Evolutionary conservation across 2,113 vertebrate genomes (phyloP).

Genomic region (human (Homo sapiens)): GRCh38 chr1:84719501-84720000

Average conservation of each 20-base stretch:
- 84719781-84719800: neutral
- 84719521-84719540: neutral
- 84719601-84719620: slow-evolving; percentile 11
- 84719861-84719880: neutral
- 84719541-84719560: neutral
- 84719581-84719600: slow-evolving; percentile 22
- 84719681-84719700: neutral
- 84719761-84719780: neutral
- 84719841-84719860: neutral
- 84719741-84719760: neutral
- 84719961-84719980: neutral
- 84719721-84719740: neutral
- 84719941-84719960: neutral
- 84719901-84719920: neutral
- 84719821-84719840: neutral
- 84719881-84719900: neutral
- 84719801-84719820: neutral
- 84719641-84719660: neutral
- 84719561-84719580: neutral
- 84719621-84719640: neutral
- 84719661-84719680: neutral
- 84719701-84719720: neutral
- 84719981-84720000: neutral
- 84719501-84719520: neutral
- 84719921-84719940: neutral